Evolutionary conservation across 2,797 vertebrate genomes (phyloP).

Genomic region (Tolypeutes matacus): DNA sequence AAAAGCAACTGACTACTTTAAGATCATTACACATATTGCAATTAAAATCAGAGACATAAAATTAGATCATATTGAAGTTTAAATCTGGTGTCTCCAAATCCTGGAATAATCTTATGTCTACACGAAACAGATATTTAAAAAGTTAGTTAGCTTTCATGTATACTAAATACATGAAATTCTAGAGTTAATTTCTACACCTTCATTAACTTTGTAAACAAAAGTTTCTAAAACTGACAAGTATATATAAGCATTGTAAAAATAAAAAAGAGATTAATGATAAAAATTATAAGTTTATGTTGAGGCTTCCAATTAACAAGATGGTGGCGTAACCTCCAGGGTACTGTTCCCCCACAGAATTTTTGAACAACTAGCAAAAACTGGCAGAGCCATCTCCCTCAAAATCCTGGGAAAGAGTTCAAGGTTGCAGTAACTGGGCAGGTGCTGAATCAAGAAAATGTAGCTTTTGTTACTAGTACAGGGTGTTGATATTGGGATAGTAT

Average conservation of each 20-base stretch:
- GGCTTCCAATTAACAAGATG: too few species aligned
- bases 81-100: background rate
- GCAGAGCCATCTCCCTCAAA: too few species aligned
- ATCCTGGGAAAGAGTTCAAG: too few species aligned
- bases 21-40: fast-evolving
- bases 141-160: background rate
- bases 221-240: background rate
- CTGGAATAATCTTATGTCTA: background rate
- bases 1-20: background rate
- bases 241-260: background rate
- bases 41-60: background rate
- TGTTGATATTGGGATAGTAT: too few species aligned
- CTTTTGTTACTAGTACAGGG: too few species aligned
- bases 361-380: too few species aligned
- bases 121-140: background rate
- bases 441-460: too few species aligned
- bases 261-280: too few species aligned
- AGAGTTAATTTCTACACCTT: background rate
- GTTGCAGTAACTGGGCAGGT: too few species aligned
- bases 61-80: background rate
- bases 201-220: background rate
- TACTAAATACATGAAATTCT: background rate
- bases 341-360: too few species aligned
- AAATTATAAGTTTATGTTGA: too few species aligned
- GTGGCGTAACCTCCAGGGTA: too few species aligned